Evolutionary conservation across 2,113 vertebrate species (phyloP), one percentile per base, ranked within the genome.

Genomic region (Sylvia atricapilla): DNA sequence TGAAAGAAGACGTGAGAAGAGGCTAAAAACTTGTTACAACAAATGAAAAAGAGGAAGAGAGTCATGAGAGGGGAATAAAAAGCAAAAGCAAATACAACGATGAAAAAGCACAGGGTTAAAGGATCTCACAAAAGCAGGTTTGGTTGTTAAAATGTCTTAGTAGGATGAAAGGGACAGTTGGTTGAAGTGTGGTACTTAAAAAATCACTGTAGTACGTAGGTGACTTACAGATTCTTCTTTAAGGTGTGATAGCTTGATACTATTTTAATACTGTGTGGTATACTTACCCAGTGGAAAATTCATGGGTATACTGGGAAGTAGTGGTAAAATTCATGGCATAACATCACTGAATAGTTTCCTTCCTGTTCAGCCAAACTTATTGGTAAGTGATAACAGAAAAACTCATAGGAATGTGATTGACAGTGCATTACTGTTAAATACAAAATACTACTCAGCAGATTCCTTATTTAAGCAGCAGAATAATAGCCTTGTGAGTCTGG

Each of bases 301-400:
- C 84, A n/a, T 10, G 8, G 43, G 60, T 89, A 67, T 52, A 78
- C 73, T 81, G 64, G 64, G 69, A 93, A 93, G 39, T 78, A 84
- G 83, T 75, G 80, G 86, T 87, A 81, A 81, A 92, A 94, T 75
- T 83, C 60, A 63, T 91, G 63, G 52, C 74, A 72, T 92, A 91
- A 87, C 69, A 81, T 92, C 68, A 56, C 64, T 68, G 76, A 95
- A 67, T 90, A 78, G 89, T 96, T 97, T 97, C 84, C 86, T 89
- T 92, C 73, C 84, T 70, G 43, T 89, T 84, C 93, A 84, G 93
- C 95, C 95, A 95, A 93, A 89, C 44, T 43, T 92, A 44, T 92
- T 90, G 92, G 64, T 89, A 94, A 96, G 76, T 84, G 91, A 78
- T 70, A 75, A 86, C 73, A 66, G 84, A 87, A 93, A 93, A 90